Evolutionary conservation across 2,888 invertebrate genomes (phyloP), one percentile per base, ranked within the genome.

Genomic region (Ferrisia virgata): DNA sequence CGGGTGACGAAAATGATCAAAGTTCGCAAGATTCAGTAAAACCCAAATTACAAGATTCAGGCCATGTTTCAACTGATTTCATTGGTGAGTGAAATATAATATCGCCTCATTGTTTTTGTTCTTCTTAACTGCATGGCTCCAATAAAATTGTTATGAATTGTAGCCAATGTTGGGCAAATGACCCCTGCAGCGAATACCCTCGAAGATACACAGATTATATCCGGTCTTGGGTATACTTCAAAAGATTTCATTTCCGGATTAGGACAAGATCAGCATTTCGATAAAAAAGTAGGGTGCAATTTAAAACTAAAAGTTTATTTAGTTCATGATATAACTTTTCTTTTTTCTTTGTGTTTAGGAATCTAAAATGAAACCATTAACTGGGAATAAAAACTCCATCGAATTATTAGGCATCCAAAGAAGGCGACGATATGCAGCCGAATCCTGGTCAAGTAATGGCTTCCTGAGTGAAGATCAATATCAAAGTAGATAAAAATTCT

Each of bases 101-200:
- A 18, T n/a, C 5, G 4, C 3, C n/a, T n/a, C 43, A 18, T 25
- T 28, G 0, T 28, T 11, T 28, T 15, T 4, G 2, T 15, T 64
- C 28, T 25, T 64, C 18, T 5, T n/a, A 36, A 8, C 8, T 53
- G 25, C 31, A 8, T 22, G 1, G 15, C 78, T 76, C 33, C 11
- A 18, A 11, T 0, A 76, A 64, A 2, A 25, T 40, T 69, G 13
- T 31, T 9, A 53, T 43, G 39, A 18, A 80, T 69, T 85, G 2
- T 28, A 85, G 82, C 84, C n/a, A 39, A 76, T 43, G 40, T 83
- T 15, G 83, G 83, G 8, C 85, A 85, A 81, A 85, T 85, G 22
- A 86, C 85, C 36, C 86, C 86, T 3, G 86, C 86, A 39, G 86
- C 86, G 2, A 86, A 86, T 79, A 85, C 86, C 1, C 84, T 86